Evolutionary conservation across 1,140 invertebrate species (phyloP), one percentile per base, ranked within the genome.

Genomic region (Tribolium castaneum): DNA sequence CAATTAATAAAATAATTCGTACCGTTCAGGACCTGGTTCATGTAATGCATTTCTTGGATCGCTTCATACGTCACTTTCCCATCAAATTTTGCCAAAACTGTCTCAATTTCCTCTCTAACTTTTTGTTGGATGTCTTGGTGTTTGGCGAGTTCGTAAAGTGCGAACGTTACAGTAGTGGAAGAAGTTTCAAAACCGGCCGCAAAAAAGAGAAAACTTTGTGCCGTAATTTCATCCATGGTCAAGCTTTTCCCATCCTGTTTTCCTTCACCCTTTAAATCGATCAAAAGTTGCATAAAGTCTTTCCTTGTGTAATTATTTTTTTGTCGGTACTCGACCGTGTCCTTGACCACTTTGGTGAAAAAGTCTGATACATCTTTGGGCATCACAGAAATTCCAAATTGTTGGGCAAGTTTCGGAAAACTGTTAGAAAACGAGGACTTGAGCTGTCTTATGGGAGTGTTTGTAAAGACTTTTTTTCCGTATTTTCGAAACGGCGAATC

Each of bases 141-240:
- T 0, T 90, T 86, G 0, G 94, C 90, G 52, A 96, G 83, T 81
- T 92, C 90, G 78, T 92, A 90, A 0, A 93, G 82, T 10, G 89
- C 87, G 80, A 92, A 93, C 0, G 90, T 86, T 71, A 95, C 90
- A 0, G 91, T 89, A 2, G 90, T 91, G 0, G 93, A 92, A 0
- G 74, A 13, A 0, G 91, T 92, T 80, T 92, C 91, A 77, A 90
- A 93, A 2, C 91, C 92, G 66, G 88, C 92, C 4, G 88, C 76
- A 77, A 92, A 90, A 77, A 93, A 92, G 2, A 91, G 50, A 0
- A 91, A 84, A 5, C 88, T 87, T 80, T 92, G 90, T 0, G 89
- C 89, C 0, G 89, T 80, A 2, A 93, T 85, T 80, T 90, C 88
- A 12, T 89, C 86, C 0, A 87, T 87, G 2, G 77, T 78, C 9